Evolutionary conservation across 2,797 vertebrate genomes (phyloP).

Genomic region (Gymnoscopelus microlampas): DNA sequence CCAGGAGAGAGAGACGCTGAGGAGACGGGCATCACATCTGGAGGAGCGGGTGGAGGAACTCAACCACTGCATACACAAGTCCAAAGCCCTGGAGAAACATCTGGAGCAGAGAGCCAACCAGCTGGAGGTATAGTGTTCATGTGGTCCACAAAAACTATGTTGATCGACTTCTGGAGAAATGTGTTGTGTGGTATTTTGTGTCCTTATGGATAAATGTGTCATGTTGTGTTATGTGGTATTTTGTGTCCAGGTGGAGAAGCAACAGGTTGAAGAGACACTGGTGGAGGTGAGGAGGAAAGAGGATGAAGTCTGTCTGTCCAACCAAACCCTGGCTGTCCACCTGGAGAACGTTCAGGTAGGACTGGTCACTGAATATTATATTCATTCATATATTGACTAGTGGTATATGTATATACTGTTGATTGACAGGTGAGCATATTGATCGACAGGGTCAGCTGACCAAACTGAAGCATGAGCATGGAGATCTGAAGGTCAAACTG

Average conservation of each 20-base stretch:
- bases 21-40: slow-evolving; percentile 75
- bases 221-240: neutral
- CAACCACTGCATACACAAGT: slow-evolving; percentile 76
- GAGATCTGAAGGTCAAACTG: slow-evolving; percentile 86
- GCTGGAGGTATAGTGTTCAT: slow-evolving; percentile 77
- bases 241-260: slow-evolving; percentile 84
- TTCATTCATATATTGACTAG: no score
- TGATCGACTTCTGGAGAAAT: neutral
- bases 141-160: neutral
- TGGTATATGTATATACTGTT: no score
- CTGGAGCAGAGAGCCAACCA: slow-evolving; percentile 79
- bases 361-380: no score
- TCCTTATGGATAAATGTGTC: neutral
- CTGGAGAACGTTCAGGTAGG: slow-evolving; percentile 82
- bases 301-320: slow-evolving; percentile 82
- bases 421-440: neutral
- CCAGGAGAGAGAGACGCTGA: slow-evolving; percentile 84
- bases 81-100: slow-evolving; percentile 77
- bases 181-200: neutral
- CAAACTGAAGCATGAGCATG: slow-evolving; percentile 84
- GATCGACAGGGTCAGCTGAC: slow-evolving; percentile 80
- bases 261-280: slow-evolving; percentile 82
- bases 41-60: slow-evolving; percentile 81
- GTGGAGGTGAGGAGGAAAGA: slow-evolving; percentile 81
- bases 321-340: slow-evolving; percentile 82